These are phyloP conservation scores for Morelia viridis DNA, from an alignment of 2,797 vertebrate genomes.

Conservation along the genomic window DNA sequence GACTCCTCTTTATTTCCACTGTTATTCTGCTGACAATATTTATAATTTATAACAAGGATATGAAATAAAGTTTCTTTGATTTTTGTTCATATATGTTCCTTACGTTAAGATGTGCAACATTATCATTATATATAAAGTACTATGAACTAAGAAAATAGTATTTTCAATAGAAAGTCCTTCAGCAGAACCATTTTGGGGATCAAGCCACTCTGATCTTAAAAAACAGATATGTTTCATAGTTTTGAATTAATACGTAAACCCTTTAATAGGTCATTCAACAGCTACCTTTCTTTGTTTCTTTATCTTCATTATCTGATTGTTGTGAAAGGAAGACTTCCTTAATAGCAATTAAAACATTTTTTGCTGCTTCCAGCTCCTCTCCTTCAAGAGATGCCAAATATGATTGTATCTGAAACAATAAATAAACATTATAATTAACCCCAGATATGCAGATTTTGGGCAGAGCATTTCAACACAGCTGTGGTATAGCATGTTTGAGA, in stretches of 20 bases:
- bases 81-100: background rate
- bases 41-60: background rate
- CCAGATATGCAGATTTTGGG: background rate
- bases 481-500: background rate
- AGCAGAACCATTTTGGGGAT: too few relatives aligned
- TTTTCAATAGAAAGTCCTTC: background rate
- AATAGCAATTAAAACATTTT: conserved; percentile 89
- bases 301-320: conserved; percentile 75
- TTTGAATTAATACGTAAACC: background rate
- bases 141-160: background rate
- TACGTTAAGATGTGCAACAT: background rate
- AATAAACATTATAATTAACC: background rate
- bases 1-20: background rate
- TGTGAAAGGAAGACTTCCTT: conserved; percentile 87
- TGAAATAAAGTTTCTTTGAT: background rate
- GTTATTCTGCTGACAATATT: background rate
- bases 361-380: conserved; percentile 83
- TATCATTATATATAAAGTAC: background rate
- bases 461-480: background rate
- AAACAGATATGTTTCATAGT: background rate
- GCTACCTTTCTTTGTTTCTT: conserved; percentile 70
- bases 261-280: conserved; percentile 18
- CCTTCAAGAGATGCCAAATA: conserved; percentile 82
- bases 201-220: background rate
- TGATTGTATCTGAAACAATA: conserved; percentile 83